A percentile compares a stretch with the other conserved stretches of the same genome.
Evolutionary conservation across 2,797 vertebrate species (phyloP).

Genomic region (Tokudaia muenninki): DNA sequence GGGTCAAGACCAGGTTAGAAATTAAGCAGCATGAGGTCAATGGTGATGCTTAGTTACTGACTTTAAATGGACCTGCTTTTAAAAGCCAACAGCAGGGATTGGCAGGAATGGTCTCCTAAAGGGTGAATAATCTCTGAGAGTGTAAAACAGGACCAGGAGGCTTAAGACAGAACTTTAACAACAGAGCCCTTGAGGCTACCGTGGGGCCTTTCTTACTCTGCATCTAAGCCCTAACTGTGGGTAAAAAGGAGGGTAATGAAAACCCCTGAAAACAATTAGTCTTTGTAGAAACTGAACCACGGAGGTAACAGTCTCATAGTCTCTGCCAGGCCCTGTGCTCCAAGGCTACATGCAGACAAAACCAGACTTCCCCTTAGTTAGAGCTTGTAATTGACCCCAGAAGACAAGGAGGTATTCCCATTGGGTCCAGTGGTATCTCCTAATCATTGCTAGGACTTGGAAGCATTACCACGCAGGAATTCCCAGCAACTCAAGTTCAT

Average conservation of each 20-base stretch:
- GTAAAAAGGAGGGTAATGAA: slow-evolving; percentile 17
- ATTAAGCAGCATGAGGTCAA: slow-evolving; percentile 77
- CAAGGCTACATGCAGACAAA: slow-evolving; percentile 22
- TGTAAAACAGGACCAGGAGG: slow-evolving; percentile 26
- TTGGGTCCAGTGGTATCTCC: not conserved
- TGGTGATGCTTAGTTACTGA: slow-evolving; percentile 69
- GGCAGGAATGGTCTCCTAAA: slow-evolving; percentile 67
- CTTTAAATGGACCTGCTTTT: slow-evolving; percentile 72
- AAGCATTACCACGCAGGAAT: not conserved
- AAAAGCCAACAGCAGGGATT: slow-evolving; percentile 63
- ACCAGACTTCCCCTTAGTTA: slow-evolving; percentile 47
- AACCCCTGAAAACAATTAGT: slow-evolving; percentile 20
- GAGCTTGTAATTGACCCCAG: slow-evolving; percentile 43
- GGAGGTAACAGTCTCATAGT: not conserved
- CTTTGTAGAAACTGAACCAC: slow-evolving; percentile 32
- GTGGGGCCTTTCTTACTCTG: not conserved
- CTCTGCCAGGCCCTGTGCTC: not conserved
- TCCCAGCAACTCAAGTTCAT: slow-evolving; percentile 40
- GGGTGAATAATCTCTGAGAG: slow-evolving; percentile 28
- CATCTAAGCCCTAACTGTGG: slow-evolving; percentile 39
- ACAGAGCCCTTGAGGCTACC: not conserved
- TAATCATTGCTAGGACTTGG: slow-evolving; percentile 39
- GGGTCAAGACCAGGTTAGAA: slow-evolving; percentile 79
- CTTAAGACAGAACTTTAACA: slow-evolving; percentile 26
- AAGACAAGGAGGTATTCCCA: slow-evolving; percentile 36